phyloP scores from a whole-genome alignment of 2,888 invertebrate species.

The Oithona nana region DNA sequence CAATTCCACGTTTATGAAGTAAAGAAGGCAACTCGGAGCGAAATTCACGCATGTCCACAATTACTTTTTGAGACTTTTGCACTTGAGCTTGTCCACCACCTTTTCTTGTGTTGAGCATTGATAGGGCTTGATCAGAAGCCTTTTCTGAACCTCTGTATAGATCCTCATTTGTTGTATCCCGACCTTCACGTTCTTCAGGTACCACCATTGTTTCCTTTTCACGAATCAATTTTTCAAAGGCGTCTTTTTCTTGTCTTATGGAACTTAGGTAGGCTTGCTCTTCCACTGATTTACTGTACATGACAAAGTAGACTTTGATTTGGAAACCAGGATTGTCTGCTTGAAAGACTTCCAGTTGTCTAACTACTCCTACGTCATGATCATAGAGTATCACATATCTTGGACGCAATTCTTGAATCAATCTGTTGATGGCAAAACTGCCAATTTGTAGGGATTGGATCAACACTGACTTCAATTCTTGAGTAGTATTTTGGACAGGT shows the following conservation, averaged over 20 bases:
- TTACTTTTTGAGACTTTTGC: constrained; percentile 28
- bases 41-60: constrained; percentile 96
- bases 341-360: constrained; percentile 72
- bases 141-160: background rate
- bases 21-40: constrained; percentile 84
- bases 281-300: constrained; percentile 52
- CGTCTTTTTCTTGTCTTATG: constrained; percentile 72
- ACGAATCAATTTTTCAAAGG: constrained; percentile 76
- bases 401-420: constrained; percentile 45
- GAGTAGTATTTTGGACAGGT: constrained; percentile 19
- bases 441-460: constrained; percentile 30
- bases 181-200: constrained; percentile 66
- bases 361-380: constrained; percentile 60
- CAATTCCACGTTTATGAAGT: constrained; percentile 76
- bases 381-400: constrained; percentile 75
- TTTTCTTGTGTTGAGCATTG: background rate
- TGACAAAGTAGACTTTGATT: constrained; percentile 8
- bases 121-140: background rate
- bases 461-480: constrained; percentile 21
- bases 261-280: constrained; percentile 88
- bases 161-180: background rate
- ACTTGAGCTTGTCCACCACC: constrained; percentile 39
- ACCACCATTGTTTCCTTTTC: constrained; percentile 69
- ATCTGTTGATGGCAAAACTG: constrained; percentile 47
- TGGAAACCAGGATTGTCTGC: constrained; percentile 30